These are phyloP conservation scores for Drosophila nigrodunni DNA, from an alignment of 1,140 invertebrate species.

Conservation along the genomic window DNA sequence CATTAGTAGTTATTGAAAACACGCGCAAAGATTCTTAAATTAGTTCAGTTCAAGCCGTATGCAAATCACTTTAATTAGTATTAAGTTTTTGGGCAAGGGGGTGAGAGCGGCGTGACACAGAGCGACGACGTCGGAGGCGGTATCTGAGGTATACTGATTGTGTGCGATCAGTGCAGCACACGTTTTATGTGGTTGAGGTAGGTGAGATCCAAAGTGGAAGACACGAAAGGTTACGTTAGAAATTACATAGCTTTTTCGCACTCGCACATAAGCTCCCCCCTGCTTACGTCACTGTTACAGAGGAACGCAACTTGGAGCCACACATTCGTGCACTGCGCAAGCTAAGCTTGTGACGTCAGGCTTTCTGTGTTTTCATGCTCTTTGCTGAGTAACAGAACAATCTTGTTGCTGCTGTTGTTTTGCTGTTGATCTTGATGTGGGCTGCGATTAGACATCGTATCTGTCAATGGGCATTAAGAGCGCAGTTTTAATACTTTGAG, in stretches of 20 bases:
- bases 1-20: background rate
- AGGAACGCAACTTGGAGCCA: background rate
- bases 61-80: constrained; percentile 64
- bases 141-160: constrained; percentile 49
- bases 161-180: constrained; percentile 41
- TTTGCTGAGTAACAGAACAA: background rate
- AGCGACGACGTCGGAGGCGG: constrained; percentile 15
- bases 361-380: background rate
- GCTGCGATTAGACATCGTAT: constrained; percentile 40
- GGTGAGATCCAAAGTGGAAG: constrained; percentile 32
- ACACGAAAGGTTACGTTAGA: constrained; percentile 8
- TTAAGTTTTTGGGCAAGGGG: background rate
- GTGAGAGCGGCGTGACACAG: background rate
- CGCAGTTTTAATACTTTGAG: constrained; percentile 13
- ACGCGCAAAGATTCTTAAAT: constrained; percentile 14
- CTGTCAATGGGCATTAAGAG: constrained; percentile 46
- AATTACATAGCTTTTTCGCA: background rate
- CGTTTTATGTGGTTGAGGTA: constrained; percentile 72
- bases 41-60: constrained; percentile 16
- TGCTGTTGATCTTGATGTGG: constrained; percentile 34
- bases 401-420: constrained; percentile 8
- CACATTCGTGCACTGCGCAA: background rate
- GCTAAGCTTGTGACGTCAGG: constrained; percentile 25
- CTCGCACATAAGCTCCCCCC: background rate
- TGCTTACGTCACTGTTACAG: background rate